Percentiles rank a stretch among this genome's conserved stretches.
phyloP scores from a whole-genome alignment of 2,113 vertebrate genomes.

The Vireo altiloquus region DNA sequence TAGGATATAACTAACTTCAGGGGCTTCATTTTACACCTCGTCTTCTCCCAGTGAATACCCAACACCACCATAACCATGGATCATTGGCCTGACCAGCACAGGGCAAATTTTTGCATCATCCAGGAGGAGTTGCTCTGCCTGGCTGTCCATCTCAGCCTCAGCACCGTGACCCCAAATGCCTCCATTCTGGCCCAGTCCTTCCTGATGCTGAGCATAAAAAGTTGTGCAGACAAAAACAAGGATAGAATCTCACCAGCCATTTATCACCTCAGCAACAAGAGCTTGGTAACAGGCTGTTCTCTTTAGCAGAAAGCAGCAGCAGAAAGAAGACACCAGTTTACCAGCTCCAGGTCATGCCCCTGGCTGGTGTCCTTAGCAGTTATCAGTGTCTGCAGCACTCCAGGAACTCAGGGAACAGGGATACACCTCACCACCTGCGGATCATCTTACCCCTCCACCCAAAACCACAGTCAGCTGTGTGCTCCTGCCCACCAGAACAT shows the following conservation, averaged over 20 bases:
- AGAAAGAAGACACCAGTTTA: constrained; percentile 9
- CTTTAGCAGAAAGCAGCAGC: background rate
- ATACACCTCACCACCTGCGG: background rate
- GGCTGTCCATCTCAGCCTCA: background rate
- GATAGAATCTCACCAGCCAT: background rate
- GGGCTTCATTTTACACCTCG: background rate
- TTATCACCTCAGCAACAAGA: background rate
- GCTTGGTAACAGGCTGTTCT: background rate
- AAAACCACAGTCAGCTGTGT: background rate
- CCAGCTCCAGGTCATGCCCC: background rate
- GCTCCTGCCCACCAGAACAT: background rate
- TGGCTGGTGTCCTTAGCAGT: background rate
- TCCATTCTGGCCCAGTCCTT: background rate
- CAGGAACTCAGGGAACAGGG: background rate
- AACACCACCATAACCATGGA: background rate
- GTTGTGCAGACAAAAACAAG: background rate
- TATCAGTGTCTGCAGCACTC: background rate
- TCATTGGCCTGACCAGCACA: background rate
- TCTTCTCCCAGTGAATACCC: background rate
- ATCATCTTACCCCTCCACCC: background rate
- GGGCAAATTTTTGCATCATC: background rate
- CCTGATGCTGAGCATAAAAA: background rate
- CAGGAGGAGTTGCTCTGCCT: background rate
- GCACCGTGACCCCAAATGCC: background rate
- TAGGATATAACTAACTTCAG: background rate